phyloP scores from a whole-genome alignment of 2,797 vertebrate species.

The Podargus strigoides region DNA sequence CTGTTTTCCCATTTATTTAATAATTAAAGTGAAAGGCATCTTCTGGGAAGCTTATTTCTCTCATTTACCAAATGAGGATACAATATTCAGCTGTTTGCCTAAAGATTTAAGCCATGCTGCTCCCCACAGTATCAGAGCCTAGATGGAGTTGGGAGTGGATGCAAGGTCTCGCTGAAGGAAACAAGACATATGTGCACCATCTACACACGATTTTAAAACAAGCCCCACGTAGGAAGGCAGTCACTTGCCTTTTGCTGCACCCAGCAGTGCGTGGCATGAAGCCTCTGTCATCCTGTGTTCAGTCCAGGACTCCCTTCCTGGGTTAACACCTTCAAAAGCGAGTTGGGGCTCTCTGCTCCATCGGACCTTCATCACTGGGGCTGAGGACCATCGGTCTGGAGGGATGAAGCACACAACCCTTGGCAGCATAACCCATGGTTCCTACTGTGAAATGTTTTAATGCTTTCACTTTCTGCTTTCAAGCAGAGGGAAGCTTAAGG shows the following conservation, averaged over 20 bases:
- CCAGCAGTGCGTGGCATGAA: background rate
- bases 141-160: background rate
- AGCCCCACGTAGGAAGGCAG: background rate
- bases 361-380: fast-evolving
- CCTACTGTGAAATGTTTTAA: background rate
- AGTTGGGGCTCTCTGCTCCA: background rate
- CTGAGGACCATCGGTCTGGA: background rate
- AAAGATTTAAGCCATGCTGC: background rate
- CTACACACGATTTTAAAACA: background rate
- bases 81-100: background rate
- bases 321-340: background rate
- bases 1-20: background rate
- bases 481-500: background rate
- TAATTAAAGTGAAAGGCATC: background rate
- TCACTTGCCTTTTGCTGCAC: background rate
- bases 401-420: background rate
- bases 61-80: background rate
- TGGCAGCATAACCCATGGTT: background rate
- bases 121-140: background rate
- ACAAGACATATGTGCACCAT: background rate
- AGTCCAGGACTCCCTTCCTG: background rate
- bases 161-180: background rate
- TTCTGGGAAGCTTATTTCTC: background rate
- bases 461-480: background rate
- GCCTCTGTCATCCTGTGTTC: fast-evolving